Conservation (phyloP, 1,140 invertebrate species). For the Sipha flava region DNA sequence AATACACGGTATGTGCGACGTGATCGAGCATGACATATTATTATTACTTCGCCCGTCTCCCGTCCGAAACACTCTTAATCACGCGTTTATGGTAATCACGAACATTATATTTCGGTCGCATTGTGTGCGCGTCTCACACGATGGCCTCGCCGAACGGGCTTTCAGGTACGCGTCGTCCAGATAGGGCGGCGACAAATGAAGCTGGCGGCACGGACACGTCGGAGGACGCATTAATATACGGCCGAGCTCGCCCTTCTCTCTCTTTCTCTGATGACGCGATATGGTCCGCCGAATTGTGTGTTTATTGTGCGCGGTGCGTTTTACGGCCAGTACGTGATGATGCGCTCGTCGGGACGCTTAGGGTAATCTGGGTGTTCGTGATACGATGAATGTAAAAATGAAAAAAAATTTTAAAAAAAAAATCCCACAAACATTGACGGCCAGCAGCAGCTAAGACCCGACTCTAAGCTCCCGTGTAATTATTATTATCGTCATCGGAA, state of each 20-base stretch:
- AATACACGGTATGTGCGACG: too few relatives aligned
- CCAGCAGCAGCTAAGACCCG: neutral
- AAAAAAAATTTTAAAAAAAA: neutral
- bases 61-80: neutral
- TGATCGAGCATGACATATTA: neutral
- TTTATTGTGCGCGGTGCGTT: constrained; percentile 25
- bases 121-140: too few relatives aligned
- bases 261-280: too few relatives aligned
- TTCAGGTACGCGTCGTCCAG: neutral
- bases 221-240: constrained; percentile 11
- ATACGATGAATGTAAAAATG: constrained; percentile 24
- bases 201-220: neutral
- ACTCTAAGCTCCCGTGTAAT: neutral
- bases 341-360: constrained; percentile 4
- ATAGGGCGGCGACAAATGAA: neutral
- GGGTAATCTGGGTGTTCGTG: constrained; percentile 29
- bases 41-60: neutral
- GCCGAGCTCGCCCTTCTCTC: neutral
- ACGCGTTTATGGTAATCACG: constrained; percentile 21
- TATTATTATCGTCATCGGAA: neutral
- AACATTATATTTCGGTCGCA: constrained; percentile 4
- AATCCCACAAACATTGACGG: neutral
- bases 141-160: neutral
- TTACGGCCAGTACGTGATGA: constrained; percentile 26
- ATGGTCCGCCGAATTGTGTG: constrained; percentile 16